Conservation (phyloP, 2,888 invertebrate species). For the Leucoptera coffeella region DNA sequence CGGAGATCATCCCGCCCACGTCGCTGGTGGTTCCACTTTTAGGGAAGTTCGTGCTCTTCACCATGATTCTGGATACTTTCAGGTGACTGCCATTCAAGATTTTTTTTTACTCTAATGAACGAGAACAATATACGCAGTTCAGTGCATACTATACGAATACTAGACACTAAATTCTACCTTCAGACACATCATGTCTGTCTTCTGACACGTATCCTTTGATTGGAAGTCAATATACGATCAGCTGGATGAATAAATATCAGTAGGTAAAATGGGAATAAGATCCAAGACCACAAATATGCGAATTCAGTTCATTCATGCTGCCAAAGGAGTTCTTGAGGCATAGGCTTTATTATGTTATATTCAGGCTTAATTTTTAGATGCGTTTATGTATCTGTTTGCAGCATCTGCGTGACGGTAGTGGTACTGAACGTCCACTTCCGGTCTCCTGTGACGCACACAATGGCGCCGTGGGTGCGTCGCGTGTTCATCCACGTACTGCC, state of each 20-base stretch:
- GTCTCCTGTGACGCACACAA: slow-evolving; percentile 94
- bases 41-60: slow-evolving; percentile 92
- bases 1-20: slow-evolving; percentile 62
- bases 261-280: background rate
- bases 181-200: too few relatives aligned
- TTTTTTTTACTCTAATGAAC: too few relatives aligned
- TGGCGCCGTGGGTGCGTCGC: slow-evolving; percentile 94
- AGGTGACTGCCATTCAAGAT: too few relatives aligned
- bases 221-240: background rate
- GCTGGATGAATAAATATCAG: background rate
- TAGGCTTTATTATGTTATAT: too few relatives aligned
- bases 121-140: too few relatives aligned
- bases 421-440: slow-evolving; percentile 97
- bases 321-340: background rate
- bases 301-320: background rate
- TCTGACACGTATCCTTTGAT: too few relatives aligned
- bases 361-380: slow-evolving; percentile 7
- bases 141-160: too few relatives aligned
- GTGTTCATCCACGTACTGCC: slow-evolving; percentile 96
- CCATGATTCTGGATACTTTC: slow-evolving; percentile 92
- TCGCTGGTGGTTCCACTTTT: slow-evolving; percentile 88
- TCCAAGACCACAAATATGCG: background rate
- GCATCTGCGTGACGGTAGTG: slow-evolving; percentile 91
- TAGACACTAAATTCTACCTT: background rate
- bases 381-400: slow-evolving; percentile 22